Evolutionary conservation across 2,888 invertebrate species (phyloP), one percentile per base, ranked within the genome.

Genomic region (Pemphredon lugubris): DNA sequence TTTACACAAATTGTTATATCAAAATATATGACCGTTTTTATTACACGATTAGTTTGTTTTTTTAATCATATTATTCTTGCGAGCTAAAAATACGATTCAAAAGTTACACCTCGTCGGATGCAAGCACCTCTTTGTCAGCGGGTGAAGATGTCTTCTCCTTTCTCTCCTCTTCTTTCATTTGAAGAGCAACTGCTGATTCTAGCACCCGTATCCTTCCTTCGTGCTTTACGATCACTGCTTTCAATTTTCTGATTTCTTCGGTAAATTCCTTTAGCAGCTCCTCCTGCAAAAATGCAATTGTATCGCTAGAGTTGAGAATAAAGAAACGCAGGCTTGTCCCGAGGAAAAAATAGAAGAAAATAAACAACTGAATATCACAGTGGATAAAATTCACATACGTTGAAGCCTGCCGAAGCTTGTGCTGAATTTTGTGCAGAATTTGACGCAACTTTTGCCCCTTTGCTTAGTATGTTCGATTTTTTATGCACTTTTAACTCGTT

Each of bases 171-270:
- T 90, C 90, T 61, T 89, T 88, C 84, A 89, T 87, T 65, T 89
- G 88, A 40, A 89, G 84, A 59, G 91, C 91, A 26, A 91, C 90
- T n/a, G 91, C 91, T 2, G 94, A 94, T 88, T 96, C 96, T 7
- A 96, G 90, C 2, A 95, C 94, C 34, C 95, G 92, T 88, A 96
- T 96, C 55, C 96, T 92, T 82, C 96, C 97, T 91, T 97, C 97
- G 87, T 97, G 97, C 87, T 97, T 97, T 21, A 97, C 96, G 81
- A 97, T 96, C 90, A 97, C 96, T n/a, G 97, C 95, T 87, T 97
- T 97, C 77, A 97, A 91, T 89, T 97, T 97, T 65, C 97, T 93
- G 82, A 97, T 96, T 90, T 97, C 97, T 87, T 97, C 96, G 39
- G 94, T 93, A 81, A 96, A 93, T 87, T 96, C 96, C 82, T 96